Conservation (phyloP, 1,140 invertebrate species). For the Zaprionus ghesquierei region DNA sequence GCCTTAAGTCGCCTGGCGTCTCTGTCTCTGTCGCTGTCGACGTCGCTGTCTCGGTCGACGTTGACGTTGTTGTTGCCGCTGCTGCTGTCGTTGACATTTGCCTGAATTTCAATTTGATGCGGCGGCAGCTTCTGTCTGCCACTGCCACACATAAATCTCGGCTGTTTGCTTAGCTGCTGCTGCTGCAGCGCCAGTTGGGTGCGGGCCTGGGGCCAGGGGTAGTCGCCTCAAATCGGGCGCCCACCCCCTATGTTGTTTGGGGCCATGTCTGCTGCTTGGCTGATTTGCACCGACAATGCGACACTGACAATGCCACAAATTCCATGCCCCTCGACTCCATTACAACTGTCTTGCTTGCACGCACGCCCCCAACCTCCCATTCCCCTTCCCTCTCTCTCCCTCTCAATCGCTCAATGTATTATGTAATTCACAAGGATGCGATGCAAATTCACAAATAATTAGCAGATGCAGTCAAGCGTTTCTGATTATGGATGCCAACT, state of each 20-base stretch:
- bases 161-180: conserved; percentile 8
- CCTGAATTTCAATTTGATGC: conserved; percentile 74
- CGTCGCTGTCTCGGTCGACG: not conserved
- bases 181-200: not conserved
- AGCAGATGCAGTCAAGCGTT: conserved; percentile 39
- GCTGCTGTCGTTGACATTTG: conserved; percentile 69
- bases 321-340: not conserved
- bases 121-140: conserved; percentile 55
- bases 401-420: not conserved
- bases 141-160: conserved; percentile 60
- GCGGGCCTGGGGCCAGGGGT: not conserved
- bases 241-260: not conserved
- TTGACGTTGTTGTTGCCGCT: conserved; percentile 23
- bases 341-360: not conserved
- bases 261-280: not conserved
- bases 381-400: not conserved
- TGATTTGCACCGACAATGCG: not conserved
- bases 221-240: not conserved
- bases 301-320: conserved; percentile 14
- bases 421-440: conserved; percentile 13
- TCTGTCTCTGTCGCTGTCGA: conserved; percentile 9
- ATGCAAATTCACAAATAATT: conserved; percentile 54
- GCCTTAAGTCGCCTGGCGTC: conserved; percentile 13
- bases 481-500: conserved; percentile 17
- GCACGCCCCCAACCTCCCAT: not conserved